These are phyloP conservation scores for Hypotaenidia philippensis DNA, from an alignment of 2,797 vertebrate genomes.

Conservation along the genomic window DNA sequence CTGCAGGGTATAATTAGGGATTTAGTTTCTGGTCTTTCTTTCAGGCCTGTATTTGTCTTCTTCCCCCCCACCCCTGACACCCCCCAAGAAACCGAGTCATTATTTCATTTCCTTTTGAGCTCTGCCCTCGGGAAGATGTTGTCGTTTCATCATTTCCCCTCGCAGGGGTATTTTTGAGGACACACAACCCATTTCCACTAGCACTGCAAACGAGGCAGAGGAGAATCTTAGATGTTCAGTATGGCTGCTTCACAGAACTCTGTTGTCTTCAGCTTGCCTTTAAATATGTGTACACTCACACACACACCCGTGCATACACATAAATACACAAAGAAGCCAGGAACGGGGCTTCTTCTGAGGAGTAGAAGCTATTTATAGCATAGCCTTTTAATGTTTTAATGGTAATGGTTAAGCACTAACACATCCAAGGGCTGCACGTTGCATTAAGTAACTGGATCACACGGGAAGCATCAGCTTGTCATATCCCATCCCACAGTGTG, in stretches of 20 bases:
- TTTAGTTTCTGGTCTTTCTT: slow-evolving; percentile 56
- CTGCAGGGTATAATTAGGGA: slow-evolving; percentile 70
- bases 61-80: no score
- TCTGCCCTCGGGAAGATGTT: no score
- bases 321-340: neutral
- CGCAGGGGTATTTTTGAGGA: neutral
- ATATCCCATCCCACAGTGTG: slow-evolving; percentile 20
- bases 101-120: neutral
- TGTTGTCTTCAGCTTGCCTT: slow-evolving; percentile 17
- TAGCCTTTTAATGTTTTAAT: slow-evolving; percentile 35
- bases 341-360: neutral
- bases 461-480: slow-evolving; percentile 39
- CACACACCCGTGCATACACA: neutral
- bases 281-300: neutral
- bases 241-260: neutral
- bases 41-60: neutral
- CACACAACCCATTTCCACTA: neutral
- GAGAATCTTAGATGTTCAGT: neutral
- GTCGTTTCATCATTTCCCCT: no score
- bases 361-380: slow-evolving; percentile 27
- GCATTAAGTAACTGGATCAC: slow-evolving; percentile 51
- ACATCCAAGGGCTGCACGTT: neutral
- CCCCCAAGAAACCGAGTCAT: neutral
- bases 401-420: slow-evolving; percentile 31
- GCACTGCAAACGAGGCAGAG: neutral